Conservation (phyloP, 2,888 invertebrate species). For the Drosophila melanosoma region DNA sequence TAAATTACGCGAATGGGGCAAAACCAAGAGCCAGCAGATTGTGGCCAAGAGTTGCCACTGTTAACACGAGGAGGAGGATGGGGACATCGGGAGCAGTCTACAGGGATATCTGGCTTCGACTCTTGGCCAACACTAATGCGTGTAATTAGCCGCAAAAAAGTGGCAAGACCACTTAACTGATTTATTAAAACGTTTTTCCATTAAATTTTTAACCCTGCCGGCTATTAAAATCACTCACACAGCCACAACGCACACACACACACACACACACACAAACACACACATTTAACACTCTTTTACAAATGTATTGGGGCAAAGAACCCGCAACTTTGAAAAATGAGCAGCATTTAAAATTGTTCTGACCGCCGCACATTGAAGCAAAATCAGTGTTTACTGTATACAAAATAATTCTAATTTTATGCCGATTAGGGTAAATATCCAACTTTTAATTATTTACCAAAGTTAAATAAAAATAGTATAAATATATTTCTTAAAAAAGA, state of each 20-base stretch:
- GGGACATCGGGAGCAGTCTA: not conserved
- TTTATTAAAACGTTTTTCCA: conserved; percentile 81
- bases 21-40: not conserved
- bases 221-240: conserved; percentile 75
- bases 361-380: conserved; percentile 52
- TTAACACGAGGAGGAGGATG: conserved; percentile 46
- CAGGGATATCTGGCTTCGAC: conserved; percentile 34
- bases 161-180: conserved; percentile 81
- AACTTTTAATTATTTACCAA: not conserved
- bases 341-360: conserved; percentile 75
- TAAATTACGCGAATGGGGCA: conserved; percentile 67
- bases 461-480: not conserved
- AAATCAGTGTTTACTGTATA: not conserved
- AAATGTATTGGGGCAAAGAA: conserved; percentile 52
- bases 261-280: conserved; percentile 35
- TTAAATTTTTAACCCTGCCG: conserved; percentile 80
- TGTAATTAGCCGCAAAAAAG: conserved; percentile 82
- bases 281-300: conserved; percentile 35
- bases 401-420: not conserved
- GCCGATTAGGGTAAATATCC: not conserved
- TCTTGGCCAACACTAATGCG: conserved; percentile 75
- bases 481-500: not conserved
- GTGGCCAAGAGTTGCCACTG: conserved; percentile 34
- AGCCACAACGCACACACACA: conserved; percentile 31
- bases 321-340: conserved; percentile 76